A percentile compares a stretch with the other conserved stretches of the same genome.
phyloP scores from a whole-genome alignment of 2,797 vertebrate species.

The Molossus alvarezi region DNA sequence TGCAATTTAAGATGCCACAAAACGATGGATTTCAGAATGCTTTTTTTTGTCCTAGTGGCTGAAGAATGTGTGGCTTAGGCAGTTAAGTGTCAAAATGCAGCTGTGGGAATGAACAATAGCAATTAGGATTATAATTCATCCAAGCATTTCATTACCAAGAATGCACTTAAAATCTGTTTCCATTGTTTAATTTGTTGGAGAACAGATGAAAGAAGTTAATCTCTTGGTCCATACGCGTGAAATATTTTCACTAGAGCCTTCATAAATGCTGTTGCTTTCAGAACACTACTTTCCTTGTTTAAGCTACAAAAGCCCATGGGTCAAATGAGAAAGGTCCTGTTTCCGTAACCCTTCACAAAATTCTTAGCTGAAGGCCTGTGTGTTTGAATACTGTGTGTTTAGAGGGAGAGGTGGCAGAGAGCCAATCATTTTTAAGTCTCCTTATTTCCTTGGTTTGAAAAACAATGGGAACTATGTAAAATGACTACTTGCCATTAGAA shows the following conservation, averaged over 20 bases:
- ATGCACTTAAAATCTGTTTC: slow-evolving; percentile 81
- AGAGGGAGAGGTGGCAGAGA: slow-evolving; percentile 77
- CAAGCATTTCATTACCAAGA: slow-evolving; percentile 76
- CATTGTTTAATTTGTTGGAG: slow-evolving; percentile 78
- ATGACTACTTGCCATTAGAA: slow-evolving; percentile 73
- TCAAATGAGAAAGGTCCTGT: slow-evolving; percentile 86
- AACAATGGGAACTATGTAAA: slow-evolving; percentile 78
- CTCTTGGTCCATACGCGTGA: slow-evolving; percentile 61
- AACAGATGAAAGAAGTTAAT: slow-evolving; percentile 80
- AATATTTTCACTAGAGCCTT: slow-evolving; percentile 80
- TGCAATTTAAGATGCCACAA: slow-evolving; percentile 62
- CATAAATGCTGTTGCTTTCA: slow-evolving; percentile 73
- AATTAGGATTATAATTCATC: slow-evolving; percentile 85
- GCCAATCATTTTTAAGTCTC: slow-evolving; percentile 81
- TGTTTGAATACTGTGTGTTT: slow-evolving; percentile 62
- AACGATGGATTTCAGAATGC: slow-evolving; percentile 70
- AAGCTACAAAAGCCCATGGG: slow-evolving; percentile 78
- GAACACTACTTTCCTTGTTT: slow-evolving; percentile 89
- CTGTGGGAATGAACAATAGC: slow-evolving; percentile 81
- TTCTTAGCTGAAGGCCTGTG: slow-evolving; percentile 83
- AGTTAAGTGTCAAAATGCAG: slow-evolving; percentile 83
- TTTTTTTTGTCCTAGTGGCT: slow-evolving; percentile 81
- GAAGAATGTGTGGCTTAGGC: slow-evolving; percentile 76
- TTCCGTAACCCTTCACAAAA: slow-evolving; percentile 88
- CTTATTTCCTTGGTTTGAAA: slow-evolving; percentile 82